A percentile compares a stretch with the other conserved stretches of the same genome.
These are phyloP conservation scores for Gobius niger DNA, from an alignment of 2,113 vertebrate species.

Conservation along the genomic window DNA sequence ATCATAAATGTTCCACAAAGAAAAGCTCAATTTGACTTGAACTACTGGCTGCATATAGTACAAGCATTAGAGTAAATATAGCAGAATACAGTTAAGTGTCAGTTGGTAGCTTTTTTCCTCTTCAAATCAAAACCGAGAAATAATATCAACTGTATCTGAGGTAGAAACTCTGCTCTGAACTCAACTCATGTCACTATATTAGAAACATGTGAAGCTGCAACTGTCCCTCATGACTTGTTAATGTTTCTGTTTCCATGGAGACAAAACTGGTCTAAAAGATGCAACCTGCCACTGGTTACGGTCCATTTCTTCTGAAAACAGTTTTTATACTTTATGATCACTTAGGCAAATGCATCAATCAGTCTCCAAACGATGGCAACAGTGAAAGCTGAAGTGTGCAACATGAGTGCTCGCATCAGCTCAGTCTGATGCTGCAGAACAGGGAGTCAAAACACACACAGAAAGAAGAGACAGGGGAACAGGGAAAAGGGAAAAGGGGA, in stretches of 20 bases:
- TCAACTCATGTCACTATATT: not conserved
- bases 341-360: not conserved
- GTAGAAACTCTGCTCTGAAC: not conserved
- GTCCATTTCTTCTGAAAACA: too few species aligned
- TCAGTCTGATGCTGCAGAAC: not conserved
- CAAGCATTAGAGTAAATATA: too few species aligned
- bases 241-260: too few species aligned
- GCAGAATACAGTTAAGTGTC: too few species aligned
- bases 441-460: conserved; percentile 21
- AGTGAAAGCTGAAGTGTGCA: not conserved
- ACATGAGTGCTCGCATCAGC: conserved; percentile 1
- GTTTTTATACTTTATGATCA: not conserved
- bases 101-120: too few species aligned
- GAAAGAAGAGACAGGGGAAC: conserved; percentile 26
- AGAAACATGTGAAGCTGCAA: conserved; percentile 2
- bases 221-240: conserved; percentile 6
- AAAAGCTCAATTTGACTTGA: too few species aligned
- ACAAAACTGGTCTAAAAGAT: too few species aligned
- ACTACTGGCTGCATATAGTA: too few species aligned
- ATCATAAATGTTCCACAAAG: too few species aligned
- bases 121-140: too few species aligned
- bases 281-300: too few species aligned
- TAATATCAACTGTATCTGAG: not conserved
- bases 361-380: not conserved
- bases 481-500: conserved; percentile 26